phyloP scores from a whole-genome alignment of 2,888 invertebrate genomes.

The Lysandra coridon region DNA sequence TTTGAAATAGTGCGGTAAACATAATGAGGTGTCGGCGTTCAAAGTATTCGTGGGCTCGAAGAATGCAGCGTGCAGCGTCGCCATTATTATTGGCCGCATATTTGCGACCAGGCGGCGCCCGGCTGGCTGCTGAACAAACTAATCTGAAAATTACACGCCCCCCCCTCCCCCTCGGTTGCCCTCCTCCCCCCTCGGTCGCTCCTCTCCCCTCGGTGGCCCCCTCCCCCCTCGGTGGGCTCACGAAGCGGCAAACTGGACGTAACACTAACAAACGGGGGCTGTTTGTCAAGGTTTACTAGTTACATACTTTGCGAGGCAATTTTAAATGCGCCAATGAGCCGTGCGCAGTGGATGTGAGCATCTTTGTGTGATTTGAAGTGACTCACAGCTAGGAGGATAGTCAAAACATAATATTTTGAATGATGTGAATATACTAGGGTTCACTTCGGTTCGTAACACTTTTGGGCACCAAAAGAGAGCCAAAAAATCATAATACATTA shows the following conservation, averaged over 20 bases:
- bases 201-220: not conserved
- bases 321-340: constrained; percentile 33
- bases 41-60: constrained; percentile 26
- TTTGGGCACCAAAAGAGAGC: not conserved
- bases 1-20: too few species aligned
- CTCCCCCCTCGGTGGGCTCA: constrained; percentile 41
- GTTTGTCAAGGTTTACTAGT: constrained; percentile 43
- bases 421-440: not conserved
- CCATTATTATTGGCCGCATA: constrained; percentile 67
- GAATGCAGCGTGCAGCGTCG: constrained; percentile 35
- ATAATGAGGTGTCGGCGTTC: not conserved
- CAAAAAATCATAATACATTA: not conserved
- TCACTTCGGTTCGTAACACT: not conserved
- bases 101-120: constrained; percentile 59
- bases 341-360: constrained; percentile 12
- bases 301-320: constrained; percentile 40
- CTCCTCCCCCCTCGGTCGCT: constrained; percentile 32
- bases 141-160: constrained; percentile 75
- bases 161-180: constrained; percentile 37
- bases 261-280: constrained; percentile 53
- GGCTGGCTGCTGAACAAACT: constrained; percentile 72
- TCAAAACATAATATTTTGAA: not conserved
- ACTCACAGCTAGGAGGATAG: constrained; percentile 18
- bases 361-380: constrained; percentile 22
- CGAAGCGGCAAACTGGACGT: constrained; percentile 55